These are phyloP conservation scores for Aurelia sp. DNA, from an alignment of 30 jellyfish, hydroid and myxozoan species.

Conservation along the genomic window DNA sequence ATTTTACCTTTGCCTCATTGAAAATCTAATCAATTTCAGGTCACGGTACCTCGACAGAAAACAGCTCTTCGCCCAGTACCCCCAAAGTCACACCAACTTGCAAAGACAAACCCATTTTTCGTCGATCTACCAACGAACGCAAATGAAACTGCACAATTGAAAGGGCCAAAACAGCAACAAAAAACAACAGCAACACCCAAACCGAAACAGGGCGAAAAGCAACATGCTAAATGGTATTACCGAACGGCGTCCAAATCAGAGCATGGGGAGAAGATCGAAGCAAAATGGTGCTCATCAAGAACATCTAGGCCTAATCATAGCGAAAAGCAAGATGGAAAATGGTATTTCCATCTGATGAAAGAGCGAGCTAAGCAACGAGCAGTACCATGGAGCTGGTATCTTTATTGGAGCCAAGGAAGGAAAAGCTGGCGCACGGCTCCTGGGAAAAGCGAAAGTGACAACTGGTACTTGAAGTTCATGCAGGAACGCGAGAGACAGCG, in stretches of 20 bases:
- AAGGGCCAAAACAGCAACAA: not conserved
- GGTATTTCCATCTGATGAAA: slow-evolving; percentile 57
- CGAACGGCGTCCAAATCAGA: not conserved
- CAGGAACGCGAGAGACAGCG: slow-evolving; percentile 74
- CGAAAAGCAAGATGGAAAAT: slow-evolving; percentile 20
- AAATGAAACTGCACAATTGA: slow-evolving; percentile 2
- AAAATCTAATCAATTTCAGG: not conserved
- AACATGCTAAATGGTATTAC: not conserved
- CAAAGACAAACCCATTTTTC: slow-evolving; percentile 54
- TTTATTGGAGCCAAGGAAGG: slow-evolving; percentile 69
- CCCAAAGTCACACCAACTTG: slow-evolving; percentile 14
- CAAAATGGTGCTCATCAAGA: not conserved
- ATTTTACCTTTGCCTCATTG: too few species aligned
- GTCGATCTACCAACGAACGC: not conserved
- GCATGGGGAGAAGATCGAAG: not conserved
- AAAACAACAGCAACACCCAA: not conserved
- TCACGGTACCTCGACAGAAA: not conserved
- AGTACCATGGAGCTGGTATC: slow-evolving; percentile 72
- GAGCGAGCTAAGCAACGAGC: slow-evolving; percentile 64
- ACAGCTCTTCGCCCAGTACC: slow-evolving; percentile 61
- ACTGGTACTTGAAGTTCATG: slow-evolving; percentile 73
- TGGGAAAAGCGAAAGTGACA: slow-evolving; percentile 42
- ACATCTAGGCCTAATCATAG: too few species aligned
- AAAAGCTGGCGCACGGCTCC: slow-evolving; percentile 57
- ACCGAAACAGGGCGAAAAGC: not conserved